Percentiles rank a stretch among this genome's conserved stretches.
Evolutionary conservation across 2,113 vertebrate species (phyloP).

Genomic region (Brachyhypopomus occidentalis): DNA sequence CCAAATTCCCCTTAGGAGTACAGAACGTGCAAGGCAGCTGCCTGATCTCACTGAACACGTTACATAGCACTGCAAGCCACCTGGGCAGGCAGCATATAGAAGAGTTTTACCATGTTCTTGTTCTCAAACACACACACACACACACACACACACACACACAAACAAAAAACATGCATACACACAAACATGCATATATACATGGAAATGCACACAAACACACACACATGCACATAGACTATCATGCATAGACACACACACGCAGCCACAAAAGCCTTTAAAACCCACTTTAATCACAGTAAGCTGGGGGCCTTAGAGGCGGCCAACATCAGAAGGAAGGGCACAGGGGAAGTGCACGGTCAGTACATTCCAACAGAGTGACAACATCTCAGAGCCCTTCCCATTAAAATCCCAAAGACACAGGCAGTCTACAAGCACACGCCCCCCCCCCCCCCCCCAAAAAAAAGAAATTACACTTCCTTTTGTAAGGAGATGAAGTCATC

Average conservation of each 20-base stretch:
- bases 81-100: neutral
- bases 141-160: slow-evolving; percentile 2
- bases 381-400: slow-evolving; percentile 23
- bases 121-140: neutral
- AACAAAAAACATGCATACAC: neutral
- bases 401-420: slow-evolving; percentile 4
- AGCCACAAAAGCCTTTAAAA: slow-evolving; percentile 33
- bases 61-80: slow-evolving; percentile 11
- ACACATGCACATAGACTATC: slow-evolving; percentile 2
- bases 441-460: slow-evolving; percentile 16
- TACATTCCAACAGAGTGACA: slow-evolving; percentile 23
- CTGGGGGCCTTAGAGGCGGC: slow-evolving; percentile 29
- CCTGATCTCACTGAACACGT: neutral
- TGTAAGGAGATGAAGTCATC: neutral
- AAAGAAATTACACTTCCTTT: slow-evolving; percentile 8
- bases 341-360: slow-evolving; percentile 1
- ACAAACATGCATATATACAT: slow-evolving; percentile 8
- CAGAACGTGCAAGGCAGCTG: slow-evolving; percentile 21
- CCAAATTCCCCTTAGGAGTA: slow-evolving; percentile 1
- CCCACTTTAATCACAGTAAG: slow-evolving; percentile 24
- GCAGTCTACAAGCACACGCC: neutral
- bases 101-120: slow-evolving; percentile 4
- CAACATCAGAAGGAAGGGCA: slow-evolving; percentile 24
- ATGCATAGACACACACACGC: slow-evolving; percentile 28
- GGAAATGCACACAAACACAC: neutral